Conservation (phyloP, 1,140 invertebrate species). For the Delia radicum region DNA sequence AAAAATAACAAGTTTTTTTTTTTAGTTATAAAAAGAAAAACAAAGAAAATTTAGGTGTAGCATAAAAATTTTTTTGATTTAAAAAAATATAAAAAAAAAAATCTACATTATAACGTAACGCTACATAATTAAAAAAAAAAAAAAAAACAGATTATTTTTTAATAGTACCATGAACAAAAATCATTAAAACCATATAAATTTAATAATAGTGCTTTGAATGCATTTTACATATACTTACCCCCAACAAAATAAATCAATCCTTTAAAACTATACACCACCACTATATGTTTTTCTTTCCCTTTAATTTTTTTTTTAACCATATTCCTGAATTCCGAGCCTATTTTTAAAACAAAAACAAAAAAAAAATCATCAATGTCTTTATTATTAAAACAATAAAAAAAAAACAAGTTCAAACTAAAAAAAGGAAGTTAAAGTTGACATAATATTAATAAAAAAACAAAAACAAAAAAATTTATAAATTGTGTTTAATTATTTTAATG, state of each 20-base stretch:
- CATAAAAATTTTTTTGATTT: background rate
- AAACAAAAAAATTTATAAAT: background rate
- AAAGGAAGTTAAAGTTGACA: slow-evolving; percentile 28
- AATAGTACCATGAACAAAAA: slow-evolving; percentile 28
- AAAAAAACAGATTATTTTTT: background rate
- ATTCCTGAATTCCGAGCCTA: too few species aligned
- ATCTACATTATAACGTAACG: background rate
- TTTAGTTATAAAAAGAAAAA: slow-evolving; percentile 37
- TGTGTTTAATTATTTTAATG: slow-evolving; percentile 1
- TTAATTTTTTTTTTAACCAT: slow-evolving; percentile 28
- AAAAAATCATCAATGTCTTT: slow-evolving; percentile 33
- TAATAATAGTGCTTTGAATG: slow-evolving; percentile 1
- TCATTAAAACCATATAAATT: slow-evolving; percentile 42
- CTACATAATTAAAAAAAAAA: background rate
- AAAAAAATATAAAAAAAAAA: slow-evolving; percentile 13
- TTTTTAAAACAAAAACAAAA: slow-evolving; percentile 31
- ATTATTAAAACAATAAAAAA: slow-evolving; percentile 37
- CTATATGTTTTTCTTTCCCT: background rate
- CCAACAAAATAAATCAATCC: slow-evolving; percentile 29
- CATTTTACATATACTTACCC: slow-evolving; percentile 23
- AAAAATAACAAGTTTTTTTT: slow-evolving; percentile 26
- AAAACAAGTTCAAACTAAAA: slow-evolving; percentile 43
- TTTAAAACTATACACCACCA: background rate
- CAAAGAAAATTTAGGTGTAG: slow-evolving; percentile 25
- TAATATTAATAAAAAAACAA: background rate